Evolutionary conservation across 2,888 invertebrate species (phyloP), one percentile per base, ranked within the genome.

Genomic region (Spicauda simplicius): DNA sequence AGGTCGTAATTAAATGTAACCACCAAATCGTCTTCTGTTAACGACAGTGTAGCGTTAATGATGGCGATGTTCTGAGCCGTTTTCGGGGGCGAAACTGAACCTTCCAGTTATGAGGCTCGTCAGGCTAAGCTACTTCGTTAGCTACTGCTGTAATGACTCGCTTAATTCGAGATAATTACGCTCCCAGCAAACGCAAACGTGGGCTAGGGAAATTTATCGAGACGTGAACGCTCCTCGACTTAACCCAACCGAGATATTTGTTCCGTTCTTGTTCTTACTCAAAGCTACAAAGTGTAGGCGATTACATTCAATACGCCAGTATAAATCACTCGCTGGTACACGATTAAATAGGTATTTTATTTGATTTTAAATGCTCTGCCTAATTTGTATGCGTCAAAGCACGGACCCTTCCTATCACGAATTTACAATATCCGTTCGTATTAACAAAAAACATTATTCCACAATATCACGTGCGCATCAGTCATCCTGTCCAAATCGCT

Each of bases 101-200:
- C 86, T 87, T 88, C 87, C 84, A 82, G 88, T 88, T 88, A 85
- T 84, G 79, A 84, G 80, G 72, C 71, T 73, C 71, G 66, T 66
- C 76, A 80, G 80, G 82, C 82, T 78, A 80, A 78, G 80, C 77
- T 81, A 83, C 85, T 89, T 89, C 87, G 87, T 88, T 90, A 90
- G 83, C 80, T 80, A 73, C 77, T 81, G 76, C 85, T 83, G 84
- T 89, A 90, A 88, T 86, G 86, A 89, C 85, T 86, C 84, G 86
- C 84, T 89, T 88, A 90, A 90, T 90, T 88, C 85, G 85, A 87
- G 83, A 90, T 91, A 91, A 91, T 91, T 87, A 88, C 82, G 81
- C 83, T 85, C 77, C 83, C 79, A 84, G 79, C 78, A 81, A 85
- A 83, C 80, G 80, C 80, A 84, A 85, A 88, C 85, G 86, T 85